A percentile compares a stretch with the other conserved stretches of the same genome.
Conservation (phyloP, 2,888 invertebrate species). For the Hypsopygia costalis region DNA sequence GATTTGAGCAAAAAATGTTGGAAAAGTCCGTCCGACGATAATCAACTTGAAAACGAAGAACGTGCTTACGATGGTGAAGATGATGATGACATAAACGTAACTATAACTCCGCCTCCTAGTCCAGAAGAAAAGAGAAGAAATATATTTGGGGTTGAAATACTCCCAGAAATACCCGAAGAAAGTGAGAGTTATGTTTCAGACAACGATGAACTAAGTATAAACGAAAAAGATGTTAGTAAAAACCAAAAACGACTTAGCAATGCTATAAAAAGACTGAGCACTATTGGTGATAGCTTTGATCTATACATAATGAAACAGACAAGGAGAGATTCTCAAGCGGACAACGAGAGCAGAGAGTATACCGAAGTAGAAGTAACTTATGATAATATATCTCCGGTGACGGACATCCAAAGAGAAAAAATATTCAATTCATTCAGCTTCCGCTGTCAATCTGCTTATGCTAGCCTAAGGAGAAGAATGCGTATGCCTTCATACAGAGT, state of each 20-base stretch:
- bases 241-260: conserved; percentile 55
- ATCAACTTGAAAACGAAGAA: conserved; percentile 42
- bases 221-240: conserved; percentile 31
- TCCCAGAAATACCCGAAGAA: conserved; percentile 78
- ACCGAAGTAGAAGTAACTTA: conserved; percentile 64
- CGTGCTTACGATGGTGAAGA: conserved; percentile 29
- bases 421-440: conserved; percentile 67
- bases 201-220: conserved; percentile 37
- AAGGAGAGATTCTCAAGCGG: conserved; percentile 54
- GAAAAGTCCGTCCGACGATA: conserved; percentile 72
- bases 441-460: conserved; percentile 61
- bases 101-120: conserved; percentile 66
- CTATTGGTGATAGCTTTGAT: conserved; percentile 71
- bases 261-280: conserved; percentile 75
- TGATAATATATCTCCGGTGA: conserved; percentile 63
- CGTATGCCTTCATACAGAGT: conserved; percentile 68
- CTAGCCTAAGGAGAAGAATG: conserved; percentile 53
- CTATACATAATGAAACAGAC: conserved; percentile 67
- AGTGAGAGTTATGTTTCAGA: conserved; percentile 51
- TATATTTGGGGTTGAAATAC: conserved; percentile 72
- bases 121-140: conserved; percentile 71
- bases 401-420: conserved; percentile 66
- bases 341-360: conserved; percentile 47
- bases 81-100: conserved; percentile 39
- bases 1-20: conserved; percentile 66